phyloP scores from a whole-genome alignment of 2,888 invertebrate genomes.

The Diaphora mendica region DNA sequence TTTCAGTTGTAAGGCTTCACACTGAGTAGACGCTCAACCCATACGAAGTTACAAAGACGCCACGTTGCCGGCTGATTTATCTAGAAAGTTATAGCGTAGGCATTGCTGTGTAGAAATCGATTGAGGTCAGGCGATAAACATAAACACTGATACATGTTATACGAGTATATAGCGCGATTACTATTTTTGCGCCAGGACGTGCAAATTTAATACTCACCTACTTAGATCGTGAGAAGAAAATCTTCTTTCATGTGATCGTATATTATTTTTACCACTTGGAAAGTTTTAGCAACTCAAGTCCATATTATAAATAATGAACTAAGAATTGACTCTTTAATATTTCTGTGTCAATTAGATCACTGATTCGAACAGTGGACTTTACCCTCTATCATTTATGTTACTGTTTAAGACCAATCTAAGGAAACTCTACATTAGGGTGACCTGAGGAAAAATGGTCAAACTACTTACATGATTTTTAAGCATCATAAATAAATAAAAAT shows the following conservation, averaged over 20 bases:
- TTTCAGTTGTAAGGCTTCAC: constrained; percentile 29
- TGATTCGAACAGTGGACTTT: background rate
- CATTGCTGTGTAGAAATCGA: constrained; percentile 2
- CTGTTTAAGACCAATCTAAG: no score
- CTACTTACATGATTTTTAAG: no score
- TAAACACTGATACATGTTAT: background rate
- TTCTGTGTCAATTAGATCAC: background rate
- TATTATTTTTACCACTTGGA: background rate
- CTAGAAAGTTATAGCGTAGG: constrained; percentile 27
- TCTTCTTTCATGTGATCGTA: background rate
- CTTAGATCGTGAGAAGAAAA: background rate
- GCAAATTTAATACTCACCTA: background rate
- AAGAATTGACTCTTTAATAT: background rate
- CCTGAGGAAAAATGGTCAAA: no score
- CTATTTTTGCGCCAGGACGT: background rate
- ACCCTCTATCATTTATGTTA: background rate
- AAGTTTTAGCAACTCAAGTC: background rate
- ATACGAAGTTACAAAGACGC: constrained; percentile 28
- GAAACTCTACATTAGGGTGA: no score
- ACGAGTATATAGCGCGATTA: background rate
- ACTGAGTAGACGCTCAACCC: constrained; percentile 19
- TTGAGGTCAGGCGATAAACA: constrained; percentile 15
- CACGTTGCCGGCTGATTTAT: constrained; percentile 21
- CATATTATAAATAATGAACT: background rate
- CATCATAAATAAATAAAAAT: no score